Evolutionary conservation across 2,888 invertebrate species (phyloP), one percentile per base, ranked within the genome.

Genomic region (Synanthedon myopaeformis): DNA sequence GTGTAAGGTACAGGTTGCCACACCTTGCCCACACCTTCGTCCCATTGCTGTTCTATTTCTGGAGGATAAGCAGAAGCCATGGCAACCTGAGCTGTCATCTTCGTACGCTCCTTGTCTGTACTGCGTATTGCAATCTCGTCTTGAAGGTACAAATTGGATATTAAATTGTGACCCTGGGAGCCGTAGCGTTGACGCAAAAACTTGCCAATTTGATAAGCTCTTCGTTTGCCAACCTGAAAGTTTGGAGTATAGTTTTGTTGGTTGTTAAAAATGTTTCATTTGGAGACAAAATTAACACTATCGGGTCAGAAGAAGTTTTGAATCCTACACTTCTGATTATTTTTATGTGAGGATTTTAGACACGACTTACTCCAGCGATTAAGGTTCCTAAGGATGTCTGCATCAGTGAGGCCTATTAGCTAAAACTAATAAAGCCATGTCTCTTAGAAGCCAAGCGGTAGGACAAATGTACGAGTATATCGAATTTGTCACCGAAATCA

Each of bases 1-100:
- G 63, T 70, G 52, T 85, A 86, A 0, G 86, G 86, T 0, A 86
- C 72, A 0, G 86, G 86, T 56, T 86, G 86, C 86, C 86, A 86
- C 1, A 85, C 58, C 55, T 72, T 81, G 0, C 86, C 86, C 0
- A 86, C 49, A 1, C 70, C 76, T 3, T 76, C 78, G 35, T 81
- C 76, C 86, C 86, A 86, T 58, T 86, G 83, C 60, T 86, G 85
- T 6, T 76, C 82, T 0, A 60, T 50, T 13, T 72, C 79, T 0
- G 86, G 86, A 0, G 86, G 85, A 63, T 81, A 86, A 1, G 66
- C 59, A 6, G 85, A 83, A 0, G 84, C 69, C 81, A 85, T 82
- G 0, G 85, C 85, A 42, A 82, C 69, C 58, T 72, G 71, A 0
- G 66, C 70, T 0, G 81, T 86, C 86, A 86, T 86, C 67, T 86